phyloP scores from a whole-genome alignment of 2,797 vertebrate species.

The Macrochelys suwanniensis region DNA sequence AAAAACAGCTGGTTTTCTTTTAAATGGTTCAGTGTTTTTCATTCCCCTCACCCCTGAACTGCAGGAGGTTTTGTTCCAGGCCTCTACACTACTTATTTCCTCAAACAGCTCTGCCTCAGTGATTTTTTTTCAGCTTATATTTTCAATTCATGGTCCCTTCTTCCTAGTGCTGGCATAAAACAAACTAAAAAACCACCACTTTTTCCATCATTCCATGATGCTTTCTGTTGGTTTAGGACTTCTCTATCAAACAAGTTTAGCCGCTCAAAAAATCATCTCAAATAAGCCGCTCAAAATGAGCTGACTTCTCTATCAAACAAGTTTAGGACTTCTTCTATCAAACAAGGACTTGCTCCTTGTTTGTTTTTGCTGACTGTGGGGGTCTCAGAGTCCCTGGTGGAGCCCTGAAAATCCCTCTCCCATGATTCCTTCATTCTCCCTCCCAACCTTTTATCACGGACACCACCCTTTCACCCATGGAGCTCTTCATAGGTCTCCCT shows the following conservation, averaged over 20 bases:
- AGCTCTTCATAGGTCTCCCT: neutral
- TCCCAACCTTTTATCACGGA: neutral
- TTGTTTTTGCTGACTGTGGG: conserved; percentile 27
- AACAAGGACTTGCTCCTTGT: neutral
- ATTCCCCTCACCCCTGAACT: neutral
- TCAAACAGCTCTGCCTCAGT: neutral
- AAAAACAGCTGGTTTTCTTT: neutral
- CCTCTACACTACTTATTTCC: neutral
- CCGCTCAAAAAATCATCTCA: too few species aligned
- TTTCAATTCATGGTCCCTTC: conserved; percentile 8
- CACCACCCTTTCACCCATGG: conserved; percentile 44
- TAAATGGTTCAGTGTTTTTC: neutral
- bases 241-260: neutral
- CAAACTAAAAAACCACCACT: neutral
- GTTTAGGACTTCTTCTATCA: too few species aligned
- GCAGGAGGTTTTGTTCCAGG: neutral
- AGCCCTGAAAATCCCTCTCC: conserved; percentile 54
- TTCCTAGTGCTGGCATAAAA: neutral
- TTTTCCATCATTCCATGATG: neutral
- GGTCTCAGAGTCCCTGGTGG: conserved; percentile 19
- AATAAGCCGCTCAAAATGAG: too few species aligned
- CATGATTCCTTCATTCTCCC: conserved; percentile 1
- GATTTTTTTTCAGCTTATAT: neutral
- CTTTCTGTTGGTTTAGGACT: conserved; percentile 3
- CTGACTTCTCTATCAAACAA: too few species aligned